These are phyloP conservation scores for Nudaria mundana DNA, from an alignment of 2,888 invertebrate species.

Conservation along the genomic window DNA sequence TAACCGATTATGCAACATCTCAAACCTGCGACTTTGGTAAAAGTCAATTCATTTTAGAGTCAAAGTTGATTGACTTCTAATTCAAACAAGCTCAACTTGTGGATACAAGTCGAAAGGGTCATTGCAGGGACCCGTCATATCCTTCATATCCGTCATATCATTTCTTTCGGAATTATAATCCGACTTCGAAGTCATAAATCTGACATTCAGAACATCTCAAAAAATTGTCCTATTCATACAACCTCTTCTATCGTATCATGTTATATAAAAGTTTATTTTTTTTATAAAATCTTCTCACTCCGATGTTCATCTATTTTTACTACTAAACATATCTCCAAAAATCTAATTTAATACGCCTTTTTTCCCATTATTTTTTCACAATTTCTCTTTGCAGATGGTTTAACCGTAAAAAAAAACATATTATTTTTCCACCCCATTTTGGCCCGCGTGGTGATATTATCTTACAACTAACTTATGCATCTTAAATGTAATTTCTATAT, in stretches of 20 bases:
- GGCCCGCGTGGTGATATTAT: constrained; percentile 73
- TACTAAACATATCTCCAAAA: constrained; percentile 80
- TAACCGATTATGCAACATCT: constrained; percentile 18
- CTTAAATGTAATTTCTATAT: constrained; percentile 51
- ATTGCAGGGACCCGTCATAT: constrained; percentile 9
- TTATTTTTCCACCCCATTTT: constrained; percentile 57
- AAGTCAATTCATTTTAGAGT: constrained; percentile 15
- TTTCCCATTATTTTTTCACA: constrained; percentile 44
- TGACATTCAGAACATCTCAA: constrained; percentile 29
- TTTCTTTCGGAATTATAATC: constrained; percentile 27
- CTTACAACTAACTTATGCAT: constrained; percentile 41
- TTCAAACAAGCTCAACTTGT: constrained; percentile 21
- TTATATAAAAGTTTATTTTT: constrained; percentile 35
- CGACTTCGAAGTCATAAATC: constrained; percentile 22
- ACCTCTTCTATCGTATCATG: constrained; percentile 26
- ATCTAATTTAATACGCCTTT: constrained; percentile 67
- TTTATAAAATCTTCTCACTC: constrained; percentile 40
- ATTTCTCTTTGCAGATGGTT: constrained; percentile 65
- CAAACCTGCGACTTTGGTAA: constrained; percentile 12
- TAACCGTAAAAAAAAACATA: constrained; percentile 45
- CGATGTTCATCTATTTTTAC: constrained; percentile 42
- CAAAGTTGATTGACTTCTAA: constrained; percentile 15
- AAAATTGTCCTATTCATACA: constrained; percentile 22
- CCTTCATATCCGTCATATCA: too few species aligned
- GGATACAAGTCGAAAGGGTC: constrained; percentile 17